Evolutionary conservation across 2,113 vertebrate genomes (phyloP).

Genomic region (Cyprinodon tularosa): DNA sequence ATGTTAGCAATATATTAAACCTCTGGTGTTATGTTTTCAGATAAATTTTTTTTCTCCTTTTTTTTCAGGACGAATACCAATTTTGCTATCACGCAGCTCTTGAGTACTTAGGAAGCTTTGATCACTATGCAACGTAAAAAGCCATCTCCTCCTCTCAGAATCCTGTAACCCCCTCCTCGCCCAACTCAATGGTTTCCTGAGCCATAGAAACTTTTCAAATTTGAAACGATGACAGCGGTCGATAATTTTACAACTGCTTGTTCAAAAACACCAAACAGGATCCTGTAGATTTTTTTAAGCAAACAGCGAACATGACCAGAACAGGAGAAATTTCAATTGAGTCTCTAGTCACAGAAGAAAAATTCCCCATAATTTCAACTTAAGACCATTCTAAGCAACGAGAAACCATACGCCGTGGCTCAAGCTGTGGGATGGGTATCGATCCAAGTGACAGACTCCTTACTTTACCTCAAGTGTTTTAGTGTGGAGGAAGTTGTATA

Average conservation of each 20-base stretch:
- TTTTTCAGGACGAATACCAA: constrained; percentile 95
- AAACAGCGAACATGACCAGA: constrained; percentile 45
- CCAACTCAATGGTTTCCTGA: constrained; percentile 83
- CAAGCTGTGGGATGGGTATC: constrained; percentile 66
- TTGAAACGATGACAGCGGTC: constrained; percentile 69
- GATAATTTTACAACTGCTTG: constrained; percentile 59
- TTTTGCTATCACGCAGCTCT: constrained; percentile 98
- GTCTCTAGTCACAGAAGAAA: constrained; percentile 47
- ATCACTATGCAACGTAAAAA: constrained; percentile 99
- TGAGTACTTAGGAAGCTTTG: constrained; percentile 99
- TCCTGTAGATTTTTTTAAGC: constrained; percentile 56
- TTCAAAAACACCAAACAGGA: constrained; percentile 48
- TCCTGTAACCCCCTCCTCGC: constrained; percentile 70
- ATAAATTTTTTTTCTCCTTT: constrained; percentile 2
- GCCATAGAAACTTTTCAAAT: constrained; percentile 86
- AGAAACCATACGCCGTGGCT: constrained; percentile 75
- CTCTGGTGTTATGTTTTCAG: neutral
- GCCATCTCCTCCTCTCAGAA: constrained; percentile 83
- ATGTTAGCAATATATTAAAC: no score
- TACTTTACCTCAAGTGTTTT: constrained; percentile 88
- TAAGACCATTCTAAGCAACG: constrained; percentile 50
- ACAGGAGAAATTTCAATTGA: constrained; percentile 55
- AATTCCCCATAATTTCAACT: constrained; percentile 42
- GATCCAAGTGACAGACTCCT: constrained; percentile 81
- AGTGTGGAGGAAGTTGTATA: constrained; percentile 81